phyloP scores from a whole-genome alignment of 2,888 invertebrate genomes.

The Parasteatoda lunata region DNA sequence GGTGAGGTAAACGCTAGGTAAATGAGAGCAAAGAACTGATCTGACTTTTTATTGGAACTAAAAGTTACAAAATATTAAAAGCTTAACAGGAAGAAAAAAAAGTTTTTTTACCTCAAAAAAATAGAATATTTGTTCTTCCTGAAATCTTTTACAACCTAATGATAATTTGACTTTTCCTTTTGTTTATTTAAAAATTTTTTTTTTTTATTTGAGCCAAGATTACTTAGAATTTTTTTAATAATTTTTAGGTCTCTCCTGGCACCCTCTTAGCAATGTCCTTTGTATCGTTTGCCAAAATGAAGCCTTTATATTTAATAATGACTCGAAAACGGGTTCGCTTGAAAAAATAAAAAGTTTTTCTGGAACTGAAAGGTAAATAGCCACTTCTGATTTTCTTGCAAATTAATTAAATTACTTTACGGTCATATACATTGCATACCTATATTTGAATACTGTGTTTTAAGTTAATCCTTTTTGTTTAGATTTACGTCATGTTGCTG shows the following conservation, averaged over 20 bases:
- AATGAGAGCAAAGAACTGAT: too few species aligned
- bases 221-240: background rate
- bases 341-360: slow-evolving; percentile 67
- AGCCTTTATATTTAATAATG: slow-evolving; percentile 63
- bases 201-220: background rate
- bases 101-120: too few species aligned
- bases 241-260: slow-evolving; percentile 59
- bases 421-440: background rate
- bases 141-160: too few species aligned
- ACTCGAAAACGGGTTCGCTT: slow-evolving; percentile 60
- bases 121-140: too few species aligned
- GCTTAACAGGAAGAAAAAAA: too few species aligned
- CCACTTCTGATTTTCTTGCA: background rate
- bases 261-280: slow-evolving; percentile 56
- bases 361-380: slow-evolving; percentile 62
- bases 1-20: background rate
- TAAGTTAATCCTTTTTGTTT: background rate
- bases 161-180: background rate
- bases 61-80: too few species aligned
- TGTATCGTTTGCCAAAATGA: slow-evolving; percentile 67
- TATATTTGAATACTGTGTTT: background rate
- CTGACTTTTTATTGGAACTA: too few species aligned
- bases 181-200: background rate
- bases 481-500: slow-evolving; percentile 68
- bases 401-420: background rate